Evolutionary conservation across 2,888 invertebrate species (phyloP).

Genomic region (Rapana venosa): DNA sequence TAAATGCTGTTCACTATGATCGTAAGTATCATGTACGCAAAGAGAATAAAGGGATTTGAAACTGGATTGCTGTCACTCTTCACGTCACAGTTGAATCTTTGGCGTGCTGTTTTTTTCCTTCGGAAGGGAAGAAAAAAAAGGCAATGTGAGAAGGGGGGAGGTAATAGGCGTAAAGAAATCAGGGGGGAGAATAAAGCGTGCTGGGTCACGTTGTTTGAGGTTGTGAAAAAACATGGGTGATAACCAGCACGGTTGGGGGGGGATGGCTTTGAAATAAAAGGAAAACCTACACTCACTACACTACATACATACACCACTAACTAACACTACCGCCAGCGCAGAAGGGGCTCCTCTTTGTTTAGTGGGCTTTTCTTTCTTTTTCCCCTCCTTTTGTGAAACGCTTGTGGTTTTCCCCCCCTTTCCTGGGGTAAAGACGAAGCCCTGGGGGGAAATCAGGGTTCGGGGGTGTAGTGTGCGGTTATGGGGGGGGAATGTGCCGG

Average conservation of each 20-base stretch:
- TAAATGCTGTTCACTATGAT: too few relatives aligned
- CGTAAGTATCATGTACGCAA: too few relatives aligned
- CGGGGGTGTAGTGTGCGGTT: too few relatives aligned
- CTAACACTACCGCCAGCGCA: too few relatives aligned
- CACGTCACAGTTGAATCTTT: too few relatives aligned
- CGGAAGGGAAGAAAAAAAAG: not conserved
- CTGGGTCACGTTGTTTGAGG: conserved; percentile 26
- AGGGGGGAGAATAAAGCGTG: conserved; percentile 18
- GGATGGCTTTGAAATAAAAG: conserved; percentile 20
- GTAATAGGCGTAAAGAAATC: conserved; percentile 29
- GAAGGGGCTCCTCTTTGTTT: not conserved
- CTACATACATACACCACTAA: too few relatives aligned
- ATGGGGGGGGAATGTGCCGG: too few relatives aligned
- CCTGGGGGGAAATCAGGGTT: too few relatives aligned
- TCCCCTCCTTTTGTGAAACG: not conserved
- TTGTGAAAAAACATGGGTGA: conserved; percentile 1
- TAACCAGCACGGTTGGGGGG: not conserved
- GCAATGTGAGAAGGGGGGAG: conserved; percentile 29
- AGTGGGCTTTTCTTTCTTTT: not conserved
- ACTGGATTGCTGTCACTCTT: not conserved
- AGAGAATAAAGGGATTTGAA: too few relatives aligned
- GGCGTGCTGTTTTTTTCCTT: not conserved
- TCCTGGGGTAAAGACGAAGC: too few relatives aligned
- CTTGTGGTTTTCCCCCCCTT: not conserved
- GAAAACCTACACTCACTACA: too few relatives aligned